A percentile compares a stretch with the other conserved stretches of the same genome.
These are phyloP conservation scores for Drosophila insularis DNA, from an alignment of 1,140 invertebrate species.

Conservation along the genomic window DNA sequence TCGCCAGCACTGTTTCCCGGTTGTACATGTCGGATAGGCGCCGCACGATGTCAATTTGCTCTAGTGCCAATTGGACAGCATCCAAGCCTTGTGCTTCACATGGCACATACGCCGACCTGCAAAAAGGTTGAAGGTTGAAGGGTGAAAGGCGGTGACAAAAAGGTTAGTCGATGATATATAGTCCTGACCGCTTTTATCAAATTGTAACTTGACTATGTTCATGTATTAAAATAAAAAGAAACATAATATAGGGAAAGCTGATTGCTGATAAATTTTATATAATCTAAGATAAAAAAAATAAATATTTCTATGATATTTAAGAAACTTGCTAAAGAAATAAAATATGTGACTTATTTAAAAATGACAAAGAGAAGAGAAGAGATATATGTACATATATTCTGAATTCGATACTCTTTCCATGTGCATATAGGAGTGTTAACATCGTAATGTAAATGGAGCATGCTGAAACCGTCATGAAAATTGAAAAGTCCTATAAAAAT, in stretches of 20 bases:
- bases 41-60: slow-evolving; percentile 95
- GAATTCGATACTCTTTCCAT: not conserved
- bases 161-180: slow-evolving; percentile 15
- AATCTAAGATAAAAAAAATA: not conserved
- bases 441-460: slow-evolving; percentile 7
- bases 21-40: slow-evolving; percentile 91
- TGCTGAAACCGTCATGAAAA: slow-evolving; percentile 1
- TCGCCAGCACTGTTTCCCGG: slow-evolving; percentile 88
- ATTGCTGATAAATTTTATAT: too few relatives aligned
- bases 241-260: too few relatives aligned
- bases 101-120: slow-evolving; percentile 92
- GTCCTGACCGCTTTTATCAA: not conserved
- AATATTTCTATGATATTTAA: too few relatives aligned
- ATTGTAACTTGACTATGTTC: not conserved
- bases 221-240: not conserved
- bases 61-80: slow-evolving; percentile 92
- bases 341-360: too few relatives aligned
- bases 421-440: not conserved
- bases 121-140: slow-evolving; percentile 30
- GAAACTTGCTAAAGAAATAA: too few relatives aligned
- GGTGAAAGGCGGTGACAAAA: slow-evolving; percentile 1
- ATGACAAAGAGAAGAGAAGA: too few relatives aligned
- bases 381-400: not conserved
- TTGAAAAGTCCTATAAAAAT: slow-evolving; percentile 15
- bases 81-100: slow-evolving; percentile 92